These are phyloP conservation scores for Phoxinus dragarum DNA, from an alignment of 2,797 vertebrate genomes.

Conservation along the genomic window DNA sequence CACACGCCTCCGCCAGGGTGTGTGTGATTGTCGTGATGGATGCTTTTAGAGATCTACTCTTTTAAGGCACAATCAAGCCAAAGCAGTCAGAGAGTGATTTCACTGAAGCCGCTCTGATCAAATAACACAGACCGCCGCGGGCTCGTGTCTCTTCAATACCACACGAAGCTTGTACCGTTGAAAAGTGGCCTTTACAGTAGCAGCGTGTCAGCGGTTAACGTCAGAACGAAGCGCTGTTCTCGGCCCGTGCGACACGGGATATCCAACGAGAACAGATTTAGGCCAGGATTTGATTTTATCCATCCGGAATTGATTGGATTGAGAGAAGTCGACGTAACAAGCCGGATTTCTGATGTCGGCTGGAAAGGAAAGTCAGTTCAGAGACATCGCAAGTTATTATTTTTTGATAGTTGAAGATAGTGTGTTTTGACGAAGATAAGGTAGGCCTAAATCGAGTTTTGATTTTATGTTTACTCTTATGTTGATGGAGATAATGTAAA, in stretches of 20 bases:
- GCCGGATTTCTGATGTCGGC: not conserved
- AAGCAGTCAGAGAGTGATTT: constrained; percentile 27
- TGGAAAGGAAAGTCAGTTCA: not conserved
- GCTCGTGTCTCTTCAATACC: constrained; percentile 10
- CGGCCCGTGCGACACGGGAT: not conserved
- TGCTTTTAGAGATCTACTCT: not conserved
- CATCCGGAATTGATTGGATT: not conserved
- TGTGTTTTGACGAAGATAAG: not conserved
- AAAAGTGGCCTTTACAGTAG: constrained; percentile 5
- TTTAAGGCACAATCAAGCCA: constrained; percentile 3
- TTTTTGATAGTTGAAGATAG: not conserved
- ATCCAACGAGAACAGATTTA: not conserved
- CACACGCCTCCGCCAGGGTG: too few relatives aligned
- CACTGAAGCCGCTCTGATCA: constrained; percentile 8
- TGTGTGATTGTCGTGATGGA: too few relatives aligned
- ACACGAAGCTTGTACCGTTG: not conserved
- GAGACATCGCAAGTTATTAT: not conserved
- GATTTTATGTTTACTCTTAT: not conserved
- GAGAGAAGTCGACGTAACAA: not conserved
- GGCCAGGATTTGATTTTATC: not conserved
- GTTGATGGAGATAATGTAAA: not conserved
- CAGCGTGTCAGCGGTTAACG: not conserved
- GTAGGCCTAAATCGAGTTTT: not conserved
- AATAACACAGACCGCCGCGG: constrained; percentile 22
- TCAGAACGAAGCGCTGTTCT: not conserved